Evolutionary conservation across 35 echinoderm and acorn worm genomes (phyloP), one percentile per base, ranked within the genome.

Genomic region (Holothuria glaberrima): DNA sequence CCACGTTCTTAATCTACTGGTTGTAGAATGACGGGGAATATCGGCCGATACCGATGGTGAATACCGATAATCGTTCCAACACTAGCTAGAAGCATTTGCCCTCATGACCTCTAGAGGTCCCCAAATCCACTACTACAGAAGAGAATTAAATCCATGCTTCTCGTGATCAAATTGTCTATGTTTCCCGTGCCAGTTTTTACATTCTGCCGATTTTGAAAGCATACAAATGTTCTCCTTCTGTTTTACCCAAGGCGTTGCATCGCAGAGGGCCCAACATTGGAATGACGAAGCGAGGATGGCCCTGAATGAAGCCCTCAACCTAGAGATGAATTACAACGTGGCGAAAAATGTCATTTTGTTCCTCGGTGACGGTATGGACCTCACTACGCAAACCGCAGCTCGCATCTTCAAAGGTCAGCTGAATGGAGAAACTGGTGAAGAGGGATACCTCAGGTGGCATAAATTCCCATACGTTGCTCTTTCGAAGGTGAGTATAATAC

Each of bases 261-360:
- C 79, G 6, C 79, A 82, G 48, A 48, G 79, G 25, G 79, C 79
- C 10, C n/a, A 57, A 26, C 79, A 86, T 44, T 86, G 83, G 83
- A 86, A 68, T 26, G 63, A 63, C 16, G 83, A 66, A 10, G 83
- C 83, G 2, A 68, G 22, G 59, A 68, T n/a, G 19, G 83, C 83
- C 5, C 59, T 86, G 30, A 63, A 86, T 36, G 32, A 35, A 34
- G 83, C 83, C 19, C 59, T 86, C 19, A 25, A 66, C 59, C 31
- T 86, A 20, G n/a, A 86, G 59, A 66, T 86, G 58, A 66, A 86
- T 26, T 66, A 22, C 32, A 59, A 63, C 7, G 88, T 92, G 17
- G 95, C 95, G 17, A 92, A 94, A 36, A 98, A 98, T 63, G 59
- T 92, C 19, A 82, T 98, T 19, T 48, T 98, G 17, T 94, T 98